Evolutionary conservation across 2,797 vertebrate species (phyloP), one percentile per base, ranked within the genome.

Genomic region (Etheostoma perlongum): DNA sequence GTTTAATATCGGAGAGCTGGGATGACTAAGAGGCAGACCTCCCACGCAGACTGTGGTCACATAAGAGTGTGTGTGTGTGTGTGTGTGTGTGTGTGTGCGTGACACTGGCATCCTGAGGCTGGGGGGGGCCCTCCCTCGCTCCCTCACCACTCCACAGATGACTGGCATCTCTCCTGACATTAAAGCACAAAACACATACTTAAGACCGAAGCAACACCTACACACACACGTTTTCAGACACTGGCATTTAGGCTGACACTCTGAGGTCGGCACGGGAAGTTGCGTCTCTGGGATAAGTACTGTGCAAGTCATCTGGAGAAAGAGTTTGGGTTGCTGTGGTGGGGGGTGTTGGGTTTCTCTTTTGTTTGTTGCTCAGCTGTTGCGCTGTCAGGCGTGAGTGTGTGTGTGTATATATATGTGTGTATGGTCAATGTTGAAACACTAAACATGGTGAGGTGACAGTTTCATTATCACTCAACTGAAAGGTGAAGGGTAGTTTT

Each of bases 131-230:
- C 57, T 49, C 47, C 61, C 63, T 49, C 4, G 18, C 48, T 54
- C 73, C 80, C 85, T 60, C 67, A 13, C 78, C 63, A 59, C 63
- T 90, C 65, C 81, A 57, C 12, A 82, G 78, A 91, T 93, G 93
- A 92, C 84, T 89, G 83, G 65, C 66, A 60, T 74, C 69, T 70
- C 66, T 44, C 47, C 77, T 61, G 44, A 72, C 36, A 79, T 74
- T 16, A 81, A 78, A 82, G 67, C 66, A 30, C 4, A 19, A 69
- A 67, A 69, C 70, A 69, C 68, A 67, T 66, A 67, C 46, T 2
- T 27, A 19, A 71, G 46, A 33, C 54, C 23, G 18, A 42, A 65
- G 49, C 54, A 2, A 46, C 69, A 64, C 49, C 18, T 18, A 72
- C 78, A 72, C 70, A 25, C 64, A 40, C 33, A 42, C 25, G 25